Base-by-base conservation (phyloP, 2,888 invertebrate species). In the Nycteola revayana region DNA sequence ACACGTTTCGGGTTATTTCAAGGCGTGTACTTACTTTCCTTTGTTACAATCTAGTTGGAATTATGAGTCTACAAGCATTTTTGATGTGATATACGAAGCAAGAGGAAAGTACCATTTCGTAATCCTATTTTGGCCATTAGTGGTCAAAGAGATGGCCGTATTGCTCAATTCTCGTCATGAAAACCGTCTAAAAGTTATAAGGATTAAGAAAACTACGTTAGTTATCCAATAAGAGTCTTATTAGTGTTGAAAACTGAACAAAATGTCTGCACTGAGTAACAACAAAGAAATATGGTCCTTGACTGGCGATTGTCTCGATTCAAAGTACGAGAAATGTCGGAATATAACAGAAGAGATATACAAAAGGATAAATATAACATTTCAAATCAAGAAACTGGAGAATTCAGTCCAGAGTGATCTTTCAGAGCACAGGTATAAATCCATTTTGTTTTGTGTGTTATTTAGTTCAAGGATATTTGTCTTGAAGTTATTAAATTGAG, bases 291-390 rank as follows among this genome's bases (percentile, higher is more conserved):
- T 70, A 32, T 86, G 87, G 86, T 54, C 72, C 1, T 51, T 68
- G 3, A 42, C 69, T 18, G 68, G 53, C 8, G 75, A 79, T 37
- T 64, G 60, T 5, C 49, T 77, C 6, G 66, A 78, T 43, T 70
- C 82, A 0, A 87, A 79, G 48, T 82, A 87, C 28, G 87, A 88
- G 37, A 88, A 88, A 67, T 88, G 87, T 64, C 70, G 81, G 2
- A 80, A 87, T 57, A 88, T 88, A 5, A 82, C 87, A 0, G 87
- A 87, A 35, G 88, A 88, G 47, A 88, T 88, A 49, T 88, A 88
- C 51, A 88, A 88, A 40, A 75, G 88, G 52, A 88, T 88, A 41
- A 77, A 88, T 55, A 83, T 88, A 38, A 88, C 87, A 3, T 87
- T 88, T 70, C 75, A 86, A 67, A 86, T 87, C 7, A 88, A 87